A percentile compares a stretch with the other conserved stretches of the same genome.
phyloP scores from a whole-genome alignment of 2,797 vertebrate species.

The Mastacembelus armatus region DNA sequence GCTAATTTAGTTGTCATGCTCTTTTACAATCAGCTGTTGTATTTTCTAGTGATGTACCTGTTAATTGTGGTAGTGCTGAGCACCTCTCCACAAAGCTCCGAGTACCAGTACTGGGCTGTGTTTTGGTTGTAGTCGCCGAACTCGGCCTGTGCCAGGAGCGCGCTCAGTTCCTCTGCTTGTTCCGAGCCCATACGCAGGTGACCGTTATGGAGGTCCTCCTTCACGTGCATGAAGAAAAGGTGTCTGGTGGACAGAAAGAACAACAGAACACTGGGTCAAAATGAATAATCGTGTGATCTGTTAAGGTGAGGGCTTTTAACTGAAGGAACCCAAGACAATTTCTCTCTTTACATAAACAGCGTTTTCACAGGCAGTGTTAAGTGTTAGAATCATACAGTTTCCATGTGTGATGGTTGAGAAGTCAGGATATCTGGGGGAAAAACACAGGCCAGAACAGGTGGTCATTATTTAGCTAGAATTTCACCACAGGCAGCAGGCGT shows the following conservation, averaged over 20 bases:
- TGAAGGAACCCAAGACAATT: neutral
- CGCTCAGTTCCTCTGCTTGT: constrained; percentile 92
- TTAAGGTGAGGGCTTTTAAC: neutral
- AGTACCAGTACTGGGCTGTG: constrained; percentile 95
- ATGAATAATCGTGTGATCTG: neutral
- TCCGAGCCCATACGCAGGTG: constrained; percentile 93
- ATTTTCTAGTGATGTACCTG: constrained; percentile 82
- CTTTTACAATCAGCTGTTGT: neutral
- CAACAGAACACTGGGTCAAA: constrained; percentile 3
- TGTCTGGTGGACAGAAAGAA: constrained; percentile 81
- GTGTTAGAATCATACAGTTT: neutral
- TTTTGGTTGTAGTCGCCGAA: constrained; percentile 99
- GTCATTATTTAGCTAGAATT: constrained; percentile 16
- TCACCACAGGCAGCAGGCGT: constrained; percentile 29
- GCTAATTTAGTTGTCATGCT: neutral
- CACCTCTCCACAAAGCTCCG: constrained; percentile 91
- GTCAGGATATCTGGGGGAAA: neutral
- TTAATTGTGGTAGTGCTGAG: constrained; percentile 85
- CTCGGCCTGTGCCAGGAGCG: constrained; percentile 93
- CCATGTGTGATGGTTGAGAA: neutral
- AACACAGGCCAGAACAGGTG: constrained; percentile 32
- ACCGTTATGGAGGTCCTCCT: constrained; percentile 93
- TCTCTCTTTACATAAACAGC: neutral
- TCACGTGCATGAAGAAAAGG: constrained; percentile 96
- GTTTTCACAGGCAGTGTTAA: no score